phyloP scores from a whole-genome alignment of 2,113 vertebrate genomes.

The Bos taurus region DNA sequence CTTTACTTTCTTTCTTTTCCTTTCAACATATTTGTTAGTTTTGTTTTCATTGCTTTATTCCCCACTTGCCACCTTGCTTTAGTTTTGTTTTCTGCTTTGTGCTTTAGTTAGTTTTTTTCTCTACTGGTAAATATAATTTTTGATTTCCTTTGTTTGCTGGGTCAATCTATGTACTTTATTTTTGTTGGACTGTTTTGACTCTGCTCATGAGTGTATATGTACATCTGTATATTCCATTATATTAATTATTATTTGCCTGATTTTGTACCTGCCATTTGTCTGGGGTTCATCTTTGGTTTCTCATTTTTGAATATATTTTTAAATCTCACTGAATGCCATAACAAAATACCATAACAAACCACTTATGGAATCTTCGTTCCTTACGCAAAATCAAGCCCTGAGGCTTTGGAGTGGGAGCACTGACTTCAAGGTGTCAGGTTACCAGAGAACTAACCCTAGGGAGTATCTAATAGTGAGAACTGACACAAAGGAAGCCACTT shows the following conservation, averaged over 20 bases:
- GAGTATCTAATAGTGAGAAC: not conserved
- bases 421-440: not conserved
- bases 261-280: not conserved
- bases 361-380: not conserved
- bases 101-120: not conserved
- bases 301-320: not conserved
- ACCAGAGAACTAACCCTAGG: not conserved
- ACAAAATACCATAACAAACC: not conserved
- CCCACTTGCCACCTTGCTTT: not conserved
- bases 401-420: not conserved
- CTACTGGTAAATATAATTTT: not conserved
- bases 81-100: not conserved
- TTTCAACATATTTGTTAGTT: not conserved
- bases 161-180: not conserved
- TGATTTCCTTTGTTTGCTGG: accelerated
- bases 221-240: not conserved
- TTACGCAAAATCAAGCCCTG: not conserved
- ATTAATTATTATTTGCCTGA: not conserved
- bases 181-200: not conserved
- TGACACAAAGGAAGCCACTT: not conserved
- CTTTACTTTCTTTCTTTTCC: not conserved
- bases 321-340: not conserved
- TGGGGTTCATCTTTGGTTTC: not conserved
- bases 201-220: not conserved
- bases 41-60: not conserved